phyloP scores from a whole-genome alignment of 2,797 vertebrate species.

The Neoniphon sammara region DNA sequence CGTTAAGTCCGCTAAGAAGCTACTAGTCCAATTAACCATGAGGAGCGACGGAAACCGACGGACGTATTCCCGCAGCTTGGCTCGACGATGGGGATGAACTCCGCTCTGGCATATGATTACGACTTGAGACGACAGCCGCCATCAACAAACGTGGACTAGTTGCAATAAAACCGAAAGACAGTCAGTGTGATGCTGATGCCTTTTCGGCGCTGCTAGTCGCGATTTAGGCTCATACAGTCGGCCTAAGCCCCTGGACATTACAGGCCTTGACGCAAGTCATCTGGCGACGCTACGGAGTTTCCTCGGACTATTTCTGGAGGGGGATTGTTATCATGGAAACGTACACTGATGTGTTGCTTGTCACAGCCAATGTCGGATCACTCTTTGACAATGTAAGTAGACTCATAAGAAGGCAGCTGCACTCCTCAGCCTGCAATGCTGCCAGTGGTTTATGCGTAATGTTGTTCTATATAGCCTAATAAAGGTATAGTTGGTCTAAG shows the following conservation, averaged over 20 bases:
- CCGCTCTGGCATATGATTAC: constrained; percentile 22
- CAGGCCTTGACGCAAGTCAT: constrained; percentile 43
- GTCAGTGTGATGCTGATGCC: constrained; percentile 44
- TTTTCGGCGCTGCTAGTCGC: constrained; percentile 27
- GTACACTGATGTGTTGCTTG: constrained; percentile 80
- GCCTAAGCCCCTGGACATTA: constrained; percentile 54
- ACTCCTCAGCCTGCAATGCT: not conserved
- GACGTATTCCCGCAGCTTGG: constrained; percentile 12
- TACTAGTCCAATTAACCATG: constrained; percentile 74
- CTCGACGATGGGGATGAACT: constrained; percentile 52
- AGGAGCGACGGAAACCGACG: constrained; percentile 54
- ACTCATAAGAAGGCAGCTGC: not conserved
- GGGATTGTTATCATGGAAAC: constrained; percentile 78
- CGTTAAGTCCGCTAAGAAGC: constrained; percentile 74
- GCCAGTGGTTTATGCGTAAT: constrained; percentile 25
- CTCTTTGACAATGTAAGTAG: constrained; percentile 87
- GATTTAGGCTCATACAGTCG: constrained; percentile 38
- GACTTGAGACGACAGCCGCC: constrained; percentile 46
- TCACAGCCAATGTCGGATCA: constrained; percentile 88
- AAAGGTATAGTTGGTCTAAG: not conserved
- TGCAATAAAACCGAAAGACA: constrained; percentile 34
- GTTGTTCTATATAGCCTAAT: not conserved
- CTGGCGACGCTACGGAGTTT: constrained; percentile 49
- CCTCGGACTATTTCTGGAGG: constrained; percentile 45
- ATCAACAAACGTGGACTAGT: constrained; percentile 36